Conservation (phyloP, 2,113 vertebrate genomes). For the Scatophagus argus region DNA sequence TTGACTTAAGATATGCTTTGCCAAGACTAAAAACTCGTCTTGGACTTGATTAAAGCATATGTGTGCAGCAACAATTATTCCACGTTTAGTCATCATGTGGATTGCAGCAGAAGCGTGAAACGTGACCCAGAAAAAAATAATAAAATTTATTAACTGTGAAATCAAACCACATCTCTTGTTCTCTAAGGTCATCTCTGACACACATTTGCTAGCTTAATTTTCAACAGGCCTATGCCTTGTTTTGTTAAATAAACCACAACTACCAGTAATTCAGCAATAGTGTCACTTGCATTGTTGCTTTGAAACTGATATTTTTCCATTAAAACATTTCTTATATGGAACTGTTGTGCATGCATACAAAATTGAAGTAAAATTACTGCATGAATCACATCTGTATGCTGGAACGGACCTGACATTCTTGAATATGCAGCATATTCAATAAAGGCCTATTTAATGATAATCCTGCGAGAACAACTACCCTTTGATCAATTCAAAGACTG, state of each 20-base stretch:
- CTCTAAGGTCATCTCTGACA: neutral
- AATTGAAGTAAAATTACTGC: neutral
- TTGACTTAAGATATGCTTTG: neutral
- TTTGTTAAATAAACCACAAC: neutral
- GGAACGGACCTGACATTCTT: constrained; percentile 3
- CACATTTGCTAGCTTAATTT: neutral
- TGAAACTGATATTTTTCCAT: neutral
- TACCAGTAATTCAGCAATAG: neutral
- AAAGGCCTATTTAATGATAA: constrained; percentile 23
- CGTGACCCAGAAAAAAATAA: neutral
- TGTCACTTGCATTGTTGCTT: neutral
- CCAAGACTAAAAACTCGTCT: neutral
- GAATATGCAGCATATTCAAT: constrained; percentile 42
- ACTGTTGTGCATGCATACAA: neutral
- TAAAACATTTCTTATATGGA: neutral
- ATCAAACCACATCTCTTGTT: neutral
- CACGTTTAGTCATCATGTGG: constrained; percentile 3
- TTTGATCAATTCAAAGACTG: constrained; percentile 42
- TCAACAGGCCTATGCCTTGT: neutral
- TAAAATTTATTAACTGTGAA: neutral
- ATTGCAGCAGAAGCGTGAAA: neutral
- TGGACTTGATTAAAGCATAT: neutral
- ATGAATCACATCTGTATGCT: constrained; percentile 47
- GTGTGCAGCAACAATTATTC: constrained; percentile 1
- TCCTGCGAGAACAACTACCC: constrained; percentile 12